Base-by-base conservation (phyloP, 2,797 vertebrate genomes). In the Steatocranus sp. region DNA sequence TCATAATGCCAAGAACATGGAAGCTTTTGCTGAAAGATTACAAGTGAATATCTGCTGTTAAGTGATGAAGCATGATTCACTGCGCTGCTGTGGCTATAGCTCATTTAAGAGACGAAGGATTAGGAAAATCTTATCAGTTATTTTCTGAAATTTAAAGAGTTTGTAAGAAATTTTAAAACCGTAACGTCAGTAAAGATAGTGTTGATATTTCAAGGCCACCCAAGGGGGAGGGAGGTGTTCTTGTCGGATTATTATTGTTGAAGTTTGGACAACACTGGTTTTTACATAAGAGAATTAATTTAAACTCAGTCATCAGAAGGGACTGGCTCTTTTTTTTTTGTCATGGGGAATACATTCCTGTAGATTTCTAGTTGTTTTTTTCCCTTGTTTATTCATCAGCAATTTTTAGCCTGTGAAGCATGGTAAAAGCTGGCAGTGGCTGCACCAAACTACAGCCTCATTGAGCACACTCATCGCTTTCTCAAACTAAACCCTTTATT, bases 391-490 rank as follows among this genome's bases (percentile, higher is more conserved):
- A 15, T 74, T 79, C 74, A 77, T 78, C 75, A 78, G 63, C 46
- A 68, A 34, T 53, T 51, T 86, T 82, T 76, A 63, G 50, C 74
- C 51, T 27, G 32, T 78, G 66, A 80, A 74, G 51, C 76, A 58
- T n/a, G 9, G 32, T 32, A 41, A 79, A 76, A 50, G 73, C 53
- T 85, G 82, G 84, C 88, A 89, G 84, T 86, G 87, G 81, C 79
- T 83, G 41, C 53, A 78, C 77, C 80, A 70, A 86, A 63, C 48
- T 56, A 54, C 54, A 78, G 83, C 74, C 76, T 91, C 58, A 84
- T 86, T 88, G 84, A 48, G 34, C 74, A 81, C 36, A 34, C 76
- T 73, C 12, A 76, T 80, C 56, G 48, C 75, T 87, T 86, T 87
- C 18, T 74, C 82, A 81, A 73, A 76, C 30, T 9, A 63, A 84